Evolutionary conservation across 1,140 invertebrate species (phyloP), one percentile per base, ranked within the genome.

Genomic region (Pseudomyrmex cubaensis): DNA sequence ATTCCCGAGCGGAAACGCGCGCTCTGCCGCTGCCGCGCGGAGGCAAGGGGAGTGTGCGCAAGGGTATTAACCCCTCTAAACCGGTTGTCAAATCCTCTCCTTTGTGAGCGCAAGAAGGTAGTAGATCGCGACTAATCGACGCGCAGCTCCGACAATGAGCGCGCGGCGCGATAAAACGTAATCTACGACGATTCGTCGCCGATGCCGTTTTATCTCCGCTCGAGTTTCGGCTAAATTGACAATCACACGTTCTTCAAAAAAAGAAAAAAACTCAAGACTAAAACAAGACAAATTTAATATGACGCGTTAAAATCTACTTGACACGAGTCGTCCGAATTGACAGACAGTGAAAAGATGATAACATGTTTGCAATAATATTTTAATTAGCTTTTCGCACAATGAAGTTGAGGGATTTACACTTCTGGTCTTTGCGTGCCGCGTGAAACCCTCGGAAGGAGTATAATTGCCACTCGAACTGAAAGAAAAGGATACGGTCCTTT

Each of bases 1-100:
- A 62, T 80, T 87, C 61, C 87, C 84, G 85, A 87, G 82, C 85
- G 87, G 87, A 87, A 88, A 70, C 86, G 77, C 87, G 83, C 85
- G 70, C 57, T 59, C 35, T 35, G 35, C 35, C 35, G 70, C 48
- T 75, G 78, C 78, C 72, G 67, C 57, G 69, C 75, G 22, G 78
- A 5, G 35, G 35, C 7, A 35, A 35, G 35, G 35, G 35, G 35
- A 35, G 35, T 35, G 35, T 35, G 35, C 35, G 35, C 35, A 75
- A 82, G 78, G 72, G 57, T 75, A 75, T 82, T 82, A 82, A 82
- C 78, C 69, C 67, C 48, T 69, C 64, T 80, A 72, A 80, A 80
- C 76, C 76, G 76, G 76, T 80, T 80, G 76, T 80, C 76, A 80
- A 80, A 80, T 80, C 76, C 76, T 80, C 76, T 80, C 66, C 66